Base-by-base conservation (phyloP, 2,113 vertebrate genomes). In the Platichthys stellatus region DNA sequence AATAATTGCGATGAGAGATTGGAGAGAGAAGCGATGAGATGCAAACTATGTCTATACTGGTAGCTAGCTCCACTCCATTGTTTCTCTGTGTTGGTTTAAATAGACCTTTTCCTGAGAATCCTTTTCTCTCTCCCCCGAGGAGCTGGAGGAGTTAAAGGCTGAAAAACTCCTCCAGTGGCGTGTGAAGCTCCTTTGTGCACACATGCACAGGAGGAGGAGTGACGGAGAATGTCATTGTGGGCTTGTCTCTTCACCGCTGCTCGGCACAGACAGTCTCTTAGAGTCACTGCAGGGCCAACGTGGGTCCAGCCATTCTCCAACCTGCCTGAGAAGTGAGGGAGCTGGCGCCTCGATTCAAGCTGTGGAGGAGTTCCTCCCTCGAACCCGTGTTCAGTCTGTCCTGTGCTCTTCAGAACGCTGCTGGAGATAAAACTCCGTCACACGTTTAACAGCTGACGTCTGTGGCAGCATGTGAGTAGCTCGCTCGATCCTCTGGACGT, bases 101-200 rank as follows among this genome's bases (percentile, higher is more conserved):
- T 23, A 21, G 31, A 7, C 5, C 20, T 24, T 74, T 74, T 38
- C 13, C 13, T 3, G 26, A 43, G 28, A 24, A 24, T 10, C 53
- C 31, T 6, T 17, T n/a, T 53, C 35, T 57, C 28, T 72, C 72
- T 59, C 28, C 70, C 63, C 62, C 26, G 69, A 84, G 82, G 82
- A 73, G 82, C 23, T 12, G 64, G 72, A 84, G 83, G 81, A 89
- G 87, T 89, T 92, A 89, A 89, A 81, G 79, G 26, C 83, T n/a
- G 28, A 7, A 7, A 31, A 31, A 74, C 73, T 80, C 82, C 76
- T 78, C 83, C 51, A 11, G 81, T 85, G 28, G 10, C 23, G 87
- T 90, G 88, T 89, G 84, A 80, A 83, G 88, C 83, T 80, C 78
- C 74, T 86, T 91, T 87, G 82, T 91, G 83, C 70, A 45, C 63